phyloP scores from a whole-genome alignment of 1,140 invertebrate genomes.

The Drosophila varians region DNA sequence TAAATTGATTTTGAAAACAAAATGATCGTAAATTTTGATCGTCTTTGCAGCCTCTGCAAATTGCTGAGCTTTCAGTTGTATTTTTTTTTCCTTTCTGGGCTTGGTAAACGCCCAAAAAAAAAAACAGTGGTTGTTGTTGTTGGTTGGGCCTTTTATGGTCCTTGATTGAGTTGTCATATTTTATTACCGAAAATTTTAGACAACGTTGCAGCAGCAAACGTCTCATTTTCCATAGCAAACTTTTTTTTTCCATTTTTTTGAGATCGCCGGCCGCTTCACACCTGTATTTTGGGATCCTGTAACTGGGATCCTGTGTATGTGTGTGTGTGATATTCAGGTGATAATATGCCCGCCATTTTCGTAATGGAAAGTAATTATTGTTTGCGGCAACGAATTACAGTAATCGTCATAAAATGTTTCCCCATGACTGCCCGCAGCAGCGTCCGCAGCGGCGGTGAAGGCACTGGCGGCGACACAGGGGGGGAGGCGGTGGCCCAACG shows the following conservation, averaged over 20 bases:
- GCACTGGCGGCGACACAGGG: too few relatives aligned
- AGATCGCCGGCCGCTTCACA: neutral
- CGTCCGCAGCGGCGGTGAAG: conserved; percentile 25
- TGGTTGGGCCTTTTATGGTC: conserved; percentile 69
- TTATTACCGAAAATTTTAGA: conserved; percentile 83
- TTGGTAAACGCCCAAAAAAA: conserved; percentile 54
- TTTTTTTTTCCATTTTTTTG: neutral
- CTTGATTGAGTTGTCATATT: conserved; percentile 84
- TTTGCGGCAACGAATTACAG: conserved; percentile 83
- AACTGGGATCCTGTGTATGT: conserved; percentile 1
- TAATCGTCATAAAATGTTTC: conserved; percentile 84
- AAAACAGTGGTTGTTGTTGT: conserved; percentile 12
- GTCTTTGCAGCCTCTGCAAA: conserved; percentile 76
- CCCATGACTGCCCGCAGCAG: conserved; percentile 82
- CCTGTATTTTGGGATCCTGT: conserved; percentile 10
- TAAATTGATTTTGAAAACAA: conserved; percentile 82
- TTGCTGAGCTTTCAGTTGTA: conserved; percentile 64
- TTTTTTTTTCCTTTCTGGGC: neutral
- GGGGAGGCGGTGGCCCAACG: conserved; percentile 19
- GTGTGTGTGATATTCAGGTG: conserved; percentile 83
- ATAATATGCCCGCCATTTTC: conserved; percentile 84
- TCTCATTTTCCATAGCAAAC: conserved; percentile 61
- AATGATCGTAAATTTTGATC: conserved; percentile 82
- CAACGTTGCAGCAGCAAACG: conserved; percentile 68
- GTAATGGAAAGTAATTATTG: conserved; percentile 84